These are phyloP conservation scores for Fratercula arctica DNA, from an alignment of 2,797 vertebrate species.

Conservation along the genomic window DNA sequence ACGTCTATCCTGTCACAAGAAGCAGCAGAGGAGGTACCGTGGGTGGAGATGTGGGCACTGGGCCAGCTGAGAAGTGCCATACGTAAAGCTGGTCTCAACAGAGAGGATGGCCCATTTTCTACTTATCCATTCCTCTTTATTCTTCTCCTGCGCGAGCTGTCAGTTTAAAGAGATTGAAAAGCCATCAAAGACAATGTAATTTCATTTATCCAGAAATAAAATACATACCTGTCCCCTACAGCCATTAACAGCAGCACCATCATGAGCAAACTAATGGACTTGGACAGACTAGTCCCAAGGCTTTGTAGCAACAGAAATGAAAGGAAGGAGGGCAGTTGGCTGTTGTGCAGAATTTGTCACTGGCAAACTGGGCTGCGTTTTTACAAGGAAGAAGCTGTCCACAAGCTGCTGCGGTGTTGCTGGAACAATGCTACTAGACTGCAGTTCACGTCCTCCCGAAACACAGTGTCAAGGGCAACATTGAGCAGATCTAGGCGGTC, in stretches of 20 bases:
- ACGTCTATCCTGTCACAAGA: neutral
- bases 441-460: neutral
- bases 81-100: accelerated
- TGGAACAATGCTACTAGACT: neutral
- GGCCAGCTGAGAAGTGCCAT: neutral
- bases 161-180: neutral
- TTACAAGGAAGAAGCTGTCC: neutral
- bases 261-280: neutral
- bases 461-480: neutral
- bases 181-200: neutral
- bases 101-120: neutral
- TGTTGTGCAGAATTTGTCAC: neutral
- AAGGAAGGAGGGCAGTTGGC: neutral
- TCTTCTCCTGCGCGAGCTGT: neutral
- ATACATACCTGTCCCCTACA: neutral
- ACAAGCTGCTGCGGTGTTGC: neutral
- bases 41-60: neutral
- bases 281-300: neutral
- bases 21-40: neutral
- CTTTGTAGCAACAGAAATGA: neutral
- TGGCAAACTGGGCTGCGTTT: neutral
- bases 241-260: neutral
- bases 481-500: neutral
- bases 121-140: neutral
- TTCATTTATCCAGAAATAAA: neutral